Evolutionary conservation across 2,113 vertebrate genomes (phyloP).

Genomic region (Oceanodroma tethys): DNA sequence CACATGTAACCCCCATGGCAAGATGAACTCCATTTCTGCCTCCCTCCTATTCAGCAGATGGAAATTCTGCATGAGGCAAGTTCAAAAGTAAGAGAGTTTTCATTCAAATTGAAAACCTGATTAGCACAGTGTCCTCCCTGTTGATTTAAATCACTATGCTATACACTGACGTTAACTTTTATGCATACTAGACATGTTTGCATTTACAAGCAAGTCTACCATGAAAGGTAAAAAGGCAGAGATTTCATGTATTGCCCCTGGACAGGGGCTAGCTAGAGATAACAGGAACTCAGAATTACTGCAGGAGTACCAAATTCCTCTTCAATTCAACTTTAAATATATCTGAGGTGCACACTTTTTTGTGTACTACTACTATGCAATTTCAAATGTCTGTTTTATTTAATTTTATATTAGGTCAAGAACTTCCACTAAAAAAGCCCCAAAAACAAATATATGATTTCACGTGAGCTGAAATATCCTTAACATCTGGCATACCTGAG

Average conservation of each 20-base stretch:
- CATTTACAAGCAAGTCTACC: not conserved
- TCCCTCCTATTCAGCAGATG: slow-evolving; percentile 15
- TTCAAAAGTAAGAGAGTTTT: not conserved
- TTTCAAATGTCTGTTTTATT: not conserved
- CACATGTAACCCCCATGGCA: not conserved
- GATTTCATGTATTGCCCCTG: not conserved
- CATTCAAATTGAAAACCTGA: slow-evolving; percentile 10
- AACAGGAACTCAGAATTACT: not conserved
- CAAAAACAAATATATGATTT: not conserved
- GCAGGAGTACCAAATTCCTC: not conserved
- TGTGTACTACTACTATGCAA: not conserved
- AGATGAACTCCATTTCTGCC: not conserved
- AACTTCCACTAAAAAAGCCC: not conserved
- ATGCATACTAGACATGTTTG: not conserved
- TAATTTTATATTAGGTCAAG: not conserved
- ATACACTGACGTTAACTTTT: not conserved
- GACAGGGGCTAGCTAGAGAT: not conserved
- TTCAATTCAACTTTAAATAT: not conserved
- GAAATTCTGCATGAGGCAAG: slow-evolving; percentile 12
- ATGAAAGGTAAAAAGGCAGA: not conserved
- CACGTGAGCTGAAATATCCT: not conserved
- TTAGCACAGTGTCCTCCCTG: not conserved
- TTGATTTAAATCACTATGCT: not conserved
- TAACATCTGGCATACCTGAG: not conserved
- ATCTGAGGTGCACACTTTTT: not conserved